These are phyloP conservation scores for Ovis canadensis DNA, from an alignment of 2,113 vertebrate genomes.

Conservation along the genomic window DNA sequence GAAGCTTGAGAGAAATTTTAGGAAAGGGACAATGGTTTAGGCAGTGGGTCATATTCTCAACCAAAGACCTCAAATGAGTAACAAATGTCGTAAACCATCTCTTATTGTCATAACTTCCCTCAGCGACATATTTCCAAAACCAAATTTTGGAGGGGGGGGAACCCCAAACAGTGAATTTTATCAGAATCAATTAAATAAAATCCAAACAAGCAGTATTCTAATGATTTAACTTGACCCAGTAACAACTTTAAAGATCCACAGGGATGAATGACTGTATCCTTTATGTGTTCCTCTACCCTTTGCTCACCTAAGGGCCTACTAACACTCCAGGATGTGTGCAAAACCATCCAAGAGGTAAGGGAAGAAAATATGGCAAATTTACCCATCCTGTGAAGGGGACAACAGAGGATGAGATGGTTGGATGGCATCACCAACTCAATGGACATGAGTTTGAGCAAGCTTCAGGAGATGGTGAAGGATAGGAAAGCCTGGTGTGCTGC, in stretches of 20 bases:
- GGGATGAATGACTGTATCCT: neutral
- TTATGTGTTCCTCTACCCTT: neutral
- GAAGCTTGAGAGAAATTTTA: neutral
- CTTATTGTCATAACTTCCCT: neutral
- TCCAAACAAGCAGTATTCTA: neutral
- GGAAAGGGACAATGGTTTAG: neutral
- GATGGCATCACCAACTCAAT: neutral
- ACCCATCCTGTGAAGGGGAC: neutral
- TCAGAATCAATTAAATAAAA: neutral
- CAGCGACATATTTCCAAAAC: neutral
- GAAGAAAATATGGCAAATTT: neutral
- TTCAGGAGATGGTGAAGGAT: neutral
- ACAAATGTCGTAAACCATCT: conserved; percentile 16
- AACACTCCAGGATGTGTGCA: neutral
- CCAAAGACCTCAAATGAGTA: conserved; percentile 31
- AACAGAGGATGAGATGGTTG: neutral
- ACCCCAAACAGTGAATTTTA: neutral
- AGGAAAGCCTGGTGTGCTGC: neutral
- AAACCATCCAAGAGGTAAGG: neutral
- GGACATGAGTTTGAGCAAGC: neutral
- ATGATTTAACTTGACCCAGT: neutral
- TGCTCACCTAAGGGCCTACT: neutral
- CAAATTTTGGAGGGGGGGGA: neutral
- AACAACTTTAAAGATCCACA: neutral
- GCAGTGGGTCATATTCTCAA: conserved; percentile 18